Base-by-base conservation (phyloP, 2,797 vertebrate species). In the Tachyglossus aculeatus region DNA sequence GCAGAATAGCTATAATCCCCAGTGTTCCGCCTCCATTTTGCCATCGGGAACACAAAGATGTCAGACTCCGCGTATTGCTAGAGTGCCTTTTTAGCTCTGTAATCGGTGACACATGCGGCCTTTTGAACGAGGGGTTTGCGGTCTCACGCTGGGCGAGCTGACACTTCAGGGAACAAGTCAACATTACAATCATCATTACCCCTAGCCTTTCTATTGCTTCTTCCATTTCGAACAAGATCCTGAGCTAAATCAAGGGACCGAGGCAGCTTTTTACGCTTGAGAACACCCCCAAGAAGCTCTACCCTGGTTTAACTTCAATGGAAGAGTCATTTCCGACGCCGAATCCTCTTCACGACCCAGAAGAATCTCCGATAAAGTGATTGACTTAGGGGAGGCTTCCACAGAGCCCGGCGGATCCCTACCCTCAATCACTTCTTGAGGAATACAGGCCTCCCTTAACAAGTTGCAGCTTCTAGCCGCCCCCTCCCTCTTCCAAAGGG, bases 151-250 rank as follows among this genome's bases (percentile, higher is more conserved):
- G 33, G 73, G 19, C 13, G 15, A 43, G 40, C 2, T 22, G 40
- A 47, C 24, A 18, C 14, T 47, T 47, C 22, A 15, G 24, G 24
- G 8, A 41, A 19, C 58, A 25, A 43, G 13, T 9, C 40, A 47
- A 55, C 55, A 57, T 27, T 33, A 44, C 36, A 40, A 13, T 33
- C 48, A n/a, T n/a, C n/a, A n/a, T n/a, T 44, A n/a, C 11, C n/a
- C n/a, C n/a, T 63, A 77, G 73, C 60, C 64, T 70, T 44, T 5
- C 44, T 55, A 53, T 61, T 59, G 38, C 68, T 62, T 29, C 61
- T 63, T 77, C 48, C 63, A 19, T 55, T 59, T 40, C 40, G 73
- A 59, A 48, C 64, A 73, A 52, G 8, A 11, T 51, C 57, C 58
- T 75, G n/a, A 56, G 67, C 56, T 75, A 41, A 57, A 53, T 69